phyloP scores from a whole-genome alignment of 2,888 invertebrate genomes.

The Clepsis dumicolana region DNA sequence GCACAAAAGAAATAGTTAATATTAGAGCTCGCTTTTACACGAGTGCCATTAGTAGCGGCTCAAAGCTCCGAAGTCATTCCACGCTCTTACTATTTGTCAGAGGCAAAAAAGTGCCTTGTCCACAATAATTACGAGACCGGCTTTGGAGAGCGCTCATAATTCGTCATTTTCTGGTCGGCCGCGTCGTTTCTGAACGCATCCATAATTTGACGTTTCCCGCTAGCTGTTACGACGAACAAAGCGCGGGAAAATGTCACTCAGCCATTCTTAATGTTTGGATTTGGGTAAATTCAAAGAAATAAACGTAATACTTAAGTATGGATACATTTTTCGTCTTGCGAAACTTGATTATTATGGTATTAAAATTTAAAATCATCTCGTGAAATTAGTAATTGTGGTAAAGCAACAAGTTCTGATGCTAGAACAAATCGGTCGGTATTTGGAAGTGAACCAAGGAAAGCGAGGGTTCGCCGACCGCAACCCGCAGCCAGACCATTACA shows the following conservation, averaged over 20 bases:
- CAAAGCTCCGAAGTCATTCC: conserved; percentile 82
- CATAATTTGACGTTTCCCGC: conserved; percentile 84
- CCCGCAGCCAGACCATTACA: conserved; percentile 15
- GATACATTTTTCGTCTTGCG: neutral
- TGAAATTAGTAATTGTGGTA: conserved; percentile 19
- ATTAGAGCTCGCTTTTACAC: conserved; percentile 77
- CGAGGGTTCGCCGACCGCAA: conserved; percentile 57
- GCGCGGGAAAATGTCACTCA: conserved; percentile 64
- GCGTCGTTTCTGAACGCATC: conserved; percentile 79
- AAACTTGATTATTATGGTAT: neutral
- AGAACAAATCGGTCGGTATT: conserved; percentile 71
- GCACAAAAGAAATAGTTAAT: conserved; percentile 85
- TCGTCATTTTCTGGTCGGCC: conserved; percentile 85
- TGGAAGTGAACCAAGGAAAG: conserved; percentile 65
- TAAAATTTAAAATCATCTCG: neutral
- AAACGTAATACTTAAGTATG: too few relatives aligned
- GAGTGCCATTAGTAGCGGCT: conserved; percentile 83
- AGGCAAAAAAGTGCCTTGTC: conserved; percentile 84
- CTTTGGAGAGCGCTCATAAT: conserved; percentile 81
- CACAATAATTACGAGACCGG: conserved; percentile 85
- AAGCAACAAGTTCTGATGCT: conserved; percentile 47
- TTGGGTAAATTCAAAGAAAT: neutral
- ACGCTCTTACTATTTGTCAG: conserved; percentile 84
- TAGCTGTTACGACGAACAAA: conserved; percentile 63
- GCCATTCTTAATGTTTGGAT: neutral